Base-by-base conservation (phyloP, 2,113 vertebrate species). In the Pachypanchax playfairii region DNA sequence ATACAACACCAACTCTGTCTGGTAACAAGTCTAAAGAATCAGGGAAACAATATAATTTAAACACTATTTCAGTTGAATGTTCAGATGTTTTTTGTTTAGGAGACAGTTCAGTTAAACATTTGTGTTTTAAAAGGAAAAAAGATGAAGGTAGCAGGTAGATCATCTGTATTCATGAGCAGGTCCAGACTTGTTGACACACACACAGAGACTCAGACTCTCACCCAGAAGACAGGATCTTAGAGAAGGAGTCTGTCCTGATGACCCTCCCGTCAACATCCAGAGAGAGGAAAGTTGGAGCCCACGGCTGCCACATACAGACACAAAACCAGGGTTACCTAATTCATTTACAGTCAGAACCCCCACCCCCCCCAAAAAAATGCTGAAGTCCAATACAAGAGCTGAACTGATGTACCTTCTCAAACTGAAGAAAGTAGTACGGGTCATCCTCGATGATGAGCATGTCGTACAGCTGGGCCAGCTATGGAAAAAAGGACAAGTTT, bases 371-470 rank as follows among this genome's bases (percentile, higher is more conserved):
- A n/a, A n/a, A 0, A 28, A 22, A 28, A 5, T 31, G 4, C 21
- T 14, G 3, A 38, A 33, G 11, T 28, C 17, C 10, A 4, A 35
- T n/a, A n/a, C 11, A 26, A 10, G 5, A 18, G n/a, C 5, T 9
- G 36, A 25, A 10, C 29, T 35, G 49, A 24, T 20, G 43, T 53
- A 98, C 97, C 94, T 98, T 96, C 51, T 91, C 85, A 85, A 98
- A 98, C 83, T 99, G 97, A 65, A 99, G 85, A 80, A 98, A 99
- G 76, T 95, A 99, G 84, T 98, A 99, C 0, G 97, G 97, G 81
- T 99, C 96, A 2, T 99, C 97, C 90, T 99, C 97, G 73, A 98
- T 92, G 78, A 99, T 95, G 28, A 99, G 94, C 77, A 98, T 92
- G 86, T 98, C 93, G 17, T 97, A 98, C 77, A 92, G 84, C 77